Base-by-base conservation (phyloP, 53 echinoderm and acorn worm genomes). In the Apostichopus leukothele region DNA sequence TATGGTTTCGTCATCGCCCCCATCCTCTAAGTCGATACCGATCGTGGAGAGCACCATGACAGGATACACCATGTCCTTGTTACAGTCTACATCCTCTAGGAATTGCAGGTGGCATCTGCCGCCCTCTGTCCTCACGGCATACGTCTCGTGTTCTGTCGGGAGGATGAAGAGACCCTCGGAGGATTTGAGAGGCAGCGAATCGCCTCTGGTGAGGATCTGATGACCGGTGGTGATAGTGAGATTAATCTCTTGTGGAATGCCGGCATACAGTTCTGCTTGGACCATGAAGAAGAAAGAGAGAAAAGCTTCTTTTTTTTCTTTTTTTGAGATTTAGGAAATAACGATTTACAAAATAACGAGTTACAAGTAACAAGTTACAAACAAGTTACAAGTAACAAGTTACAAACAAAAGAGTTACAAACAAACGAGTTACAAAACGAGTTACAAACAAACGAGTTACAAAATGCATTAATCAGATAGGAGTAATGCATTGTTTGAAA, bases 211-310 rank as follows among this genome's bases (percentile, higher is more conserved):
- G 83, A 98, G 63, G 50, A 91, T 67, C 88, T 86, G 92, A 91
- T 92, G 88, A 25, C 95, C 95, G 16, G 96, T 96, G 16, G 91
- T 92, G 10, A 98, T 88, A 53, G 78, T 88, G 50, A 98, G 68
- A 87, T 74, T 75, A 60, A 98, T 79, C 14, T 89, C 88, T 76
- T 98, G 95, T 6, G 95, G 94, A 55, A 97, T 88, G 57, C 99
- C 99, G 63, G 92, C 90, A 60, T 92, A 89, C 14, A 97, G 83
- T n/a, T 75, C 92, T 92, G 87, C 1, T 23, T 39, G 51, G 54
- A 12, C 11, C 11, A 63, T 11, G 9, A 51, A 21, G 6, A 81
- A 54, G 26, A 81, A 39, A 39, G 39, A 39, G 39, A 39, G 39
- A 39, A 39, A 39, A 39, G 39, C 39, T 39, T 25, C 1, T 13